Conservation (phyloP, 2,113 vertebrate species). For the Pelecanoides urinatrix region DNA sequence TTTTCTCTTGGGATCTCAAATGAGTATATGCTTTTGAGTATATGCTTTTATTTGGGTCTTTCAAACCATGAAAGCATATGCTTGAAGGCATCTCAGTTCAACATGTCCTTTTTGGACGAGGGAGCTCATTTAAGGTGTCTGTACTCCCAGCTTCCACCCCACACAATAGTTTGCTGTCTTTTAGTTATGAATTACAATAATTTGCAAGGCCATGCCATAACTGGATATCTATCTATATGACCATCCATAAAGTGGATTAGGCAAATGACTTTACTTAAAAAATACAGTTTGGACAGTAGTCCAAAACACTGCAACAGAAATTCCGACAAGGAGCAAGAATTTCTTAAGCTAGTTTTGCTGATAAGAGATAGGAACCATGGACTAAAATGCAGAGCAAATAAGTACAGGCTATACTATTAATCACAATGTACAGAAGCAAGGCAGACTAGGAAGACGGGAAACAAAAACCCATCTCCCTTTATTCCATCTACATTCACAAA, state of each 20-base stretch:
- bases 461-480: background rate
- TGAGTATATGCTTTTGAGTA: background rate
- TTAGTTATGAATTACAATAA: background rate
- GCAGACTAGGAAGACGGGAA: background rate
- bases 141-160: background rate
- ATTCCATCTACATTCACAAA: background rate
- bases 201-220: background rate
- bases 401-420: background rate
- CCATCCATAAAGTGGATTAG: background rate
- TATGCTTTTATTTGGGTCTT: background rate
- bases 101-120: background rate
- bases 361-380: background rate
- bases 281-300: background rate
- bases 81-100: background rate
- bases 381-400: background rate
- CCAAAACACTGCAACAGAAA: background rate
- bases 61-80: background rate
- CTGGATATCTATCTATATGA: background rate
- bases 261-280: background rate
- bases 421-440: background rate
- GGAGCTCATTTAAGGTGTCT: background rate
- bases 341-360: background rate
- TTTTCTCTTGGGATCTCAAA: background rate
- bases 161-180: background rate
- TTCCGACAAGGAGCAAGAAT: background rate